Conservation (phyloP, 2,113 vertebrate species). For the Propithecus coquereli region DNA sequence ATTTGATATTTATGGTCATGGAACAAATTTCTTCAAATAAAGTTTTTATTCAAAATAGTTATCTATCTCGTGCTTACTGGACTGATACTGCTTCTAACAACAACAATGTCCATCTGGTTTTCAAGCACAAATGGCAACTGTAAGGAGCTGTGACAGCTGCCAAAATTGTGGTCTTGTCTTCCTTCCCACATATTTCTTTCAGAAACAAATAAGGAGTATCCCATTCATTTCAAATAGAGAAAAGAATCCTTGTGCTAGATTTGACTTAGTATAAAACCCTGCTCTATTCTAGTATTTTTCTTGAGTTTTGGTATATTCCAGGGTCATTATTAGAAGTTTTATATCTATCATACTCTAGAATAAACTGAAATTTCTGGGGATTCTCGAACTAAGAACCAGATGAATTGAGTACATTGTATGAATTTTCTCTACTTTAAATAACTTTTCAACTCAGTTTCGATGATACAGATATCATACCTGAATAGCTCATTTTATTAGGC, state of each 20-base stretch:
- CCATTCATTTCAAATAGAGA: background rate
- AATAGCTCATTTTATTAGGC: background rate
- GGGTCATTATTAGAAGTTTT: background rate
- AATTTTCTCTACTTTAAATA: background rate
- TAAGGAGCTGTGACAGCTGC: background rate
- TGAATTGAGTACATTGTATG: background rate
- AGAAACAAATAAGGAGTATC: background rate
- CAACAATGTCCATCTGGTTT: background rate
- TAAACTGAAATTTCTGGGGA: background rate
- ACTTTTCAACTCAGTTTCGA: background rate
- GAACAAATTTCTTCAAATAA: background rate
- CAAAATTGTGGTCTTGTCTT: background rate
- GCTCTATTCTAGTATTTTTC: background rate
- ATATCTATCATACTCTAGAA: background rate
- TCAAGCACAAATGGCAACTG: background rate
- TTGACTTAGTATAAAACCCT: background rate
- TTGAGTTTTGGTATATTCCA: background rate
- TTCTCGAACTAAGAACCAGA: background rate
- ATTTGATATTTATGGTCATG: background rate
- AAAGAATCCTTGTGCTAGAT: background rate
- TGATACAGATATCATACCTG: background rate
- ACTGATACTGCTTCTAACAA: background rate
- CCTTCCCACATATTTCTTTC: background rate
- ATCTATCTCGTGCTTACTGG: background rate
- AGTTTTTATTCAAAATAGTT: background rate